Percentiles rank a stretch among this genome's conserved stretches.
Conservation (phyloP, 2,113 vertebrate genomes). For the Turdus rufiventris region DNA sequence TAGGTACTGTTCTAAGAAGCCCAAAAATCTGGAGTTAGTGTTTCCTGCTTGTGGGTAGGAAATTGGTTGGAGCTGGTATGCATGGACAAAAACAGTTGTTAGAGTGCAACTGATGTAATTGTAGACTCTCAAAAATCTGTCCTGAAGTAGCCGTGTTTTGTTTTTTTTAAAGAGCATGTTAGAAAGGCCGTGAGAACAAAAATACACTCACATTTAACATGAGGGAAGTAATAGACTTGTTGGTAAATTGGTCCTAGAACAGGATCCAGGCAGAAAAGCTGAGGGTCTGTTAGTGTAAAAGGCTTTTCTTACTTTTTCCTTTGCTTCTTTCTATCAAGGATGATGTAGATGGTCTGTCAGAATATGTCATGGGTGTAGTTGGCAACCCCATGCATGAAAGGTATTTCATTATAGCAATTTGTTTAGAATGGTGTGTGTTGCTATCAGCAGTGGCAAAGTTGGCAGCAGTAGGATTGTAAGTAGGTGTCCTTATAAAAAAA, state of each 20-base stretch:
- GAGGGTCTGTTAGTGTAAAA: not conserved
- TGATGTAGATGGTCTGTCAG: not conserved
- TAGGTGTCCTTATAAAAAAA: not conserved
- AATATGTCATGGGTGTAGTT: not conserved
- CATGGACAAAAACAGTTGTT: not conserved
- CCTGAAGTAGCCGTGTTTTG: not conserved
- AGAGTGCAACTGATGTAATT: fast-evolving
- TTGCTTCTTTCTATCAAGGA: not conserved
- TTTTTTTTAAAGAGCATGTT: not conserved
- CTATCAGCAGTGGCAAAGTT: not conserved
- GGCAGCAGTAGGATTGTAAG: not conserved
- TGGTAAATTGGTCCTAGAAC: not conserved
- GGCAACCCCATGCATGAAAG: not conserved
- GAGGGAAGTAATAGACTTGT: not conserved
- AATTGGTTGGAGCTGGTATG: not conserved
- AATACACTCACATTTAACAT: not conserved
- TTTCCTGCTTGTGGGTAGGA: not conserved
- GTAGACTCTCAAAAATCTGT: not conserved
- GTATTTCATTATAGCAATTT: not conserved
- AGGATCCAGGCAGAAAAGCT: not conserved
- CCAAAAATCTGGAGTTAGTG: not conserved
- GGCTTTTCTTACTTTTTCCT: not conserved
- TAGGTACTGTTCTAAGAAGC: not conserved
- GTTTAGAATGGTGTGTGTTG: not conserved
- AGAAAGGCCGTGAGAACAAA: not conserved